A percentile compares a stretch with the other conserved stretches of the same genome.
Conservation (phyloP, 2,113 vertebrate genomes). For the Dipodomys merriami region DNA sequence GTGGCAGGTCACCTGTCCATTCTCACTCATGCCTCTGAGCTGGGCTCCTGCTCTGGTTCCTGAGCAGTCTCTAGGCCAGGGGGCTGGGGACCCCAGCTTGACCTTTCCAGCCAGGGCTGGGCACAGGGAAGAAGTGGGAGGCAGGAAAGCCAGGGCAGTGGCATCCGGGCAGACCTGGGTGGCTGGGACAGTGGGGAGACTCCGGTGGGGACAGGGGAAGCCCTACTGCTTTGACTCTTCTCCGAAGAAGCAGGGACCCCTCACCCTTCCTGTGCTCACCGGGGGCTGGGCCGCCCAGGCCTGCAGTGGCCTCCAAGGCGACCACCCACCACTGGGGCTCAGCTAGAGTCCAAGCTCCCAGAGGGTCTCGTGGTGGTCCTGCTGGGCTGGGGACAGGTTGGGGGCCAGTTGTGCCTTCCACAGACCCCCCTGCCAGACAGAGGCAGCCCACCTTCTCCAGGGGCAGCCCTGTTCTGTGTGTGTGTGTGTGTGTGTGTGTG, state of each 20-base stretch:
- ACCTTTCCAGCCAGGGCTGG: not conserved
- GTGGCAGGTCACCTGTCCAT: fast-evolving
- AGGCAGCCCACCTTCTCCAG: not conserved
- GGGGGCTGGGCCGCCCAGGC: not conserved
- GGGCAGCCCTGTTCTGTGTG: not conserved
- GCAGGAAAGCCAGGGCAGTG: no score
- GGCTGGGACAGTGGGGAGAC: not conserved
- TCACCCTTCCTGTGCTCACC: not conserved
- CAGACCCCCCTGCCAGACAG: not conserved
- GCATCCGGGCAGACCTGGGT: not conserved
- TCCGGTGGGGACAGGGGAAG: not conserved
- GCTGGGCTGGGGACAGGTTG: fast-evolving
- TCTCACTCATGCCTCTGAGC: not conserved
- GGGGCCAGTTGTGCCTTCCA: no score
- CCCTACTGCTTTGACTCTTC: not conserved
- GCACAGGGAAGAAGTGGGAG: not conserved
- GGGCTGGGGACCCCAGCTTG: not conserved
- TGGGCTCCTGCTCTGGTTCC: no score
- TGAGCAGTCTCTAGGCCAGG: not conserved
- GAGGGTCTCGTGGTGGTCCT: not conserved
- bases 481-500: no score
- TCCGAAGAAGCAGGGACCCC: not conserved
- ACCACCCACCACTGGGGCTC: not conserved
- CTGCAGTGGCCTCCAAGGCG: no score
- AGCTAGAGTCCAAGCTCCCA: not conserved